Conservation (phyloP, 1,140 invertebrate species). For the Coptotermes formosanus region DNA sequence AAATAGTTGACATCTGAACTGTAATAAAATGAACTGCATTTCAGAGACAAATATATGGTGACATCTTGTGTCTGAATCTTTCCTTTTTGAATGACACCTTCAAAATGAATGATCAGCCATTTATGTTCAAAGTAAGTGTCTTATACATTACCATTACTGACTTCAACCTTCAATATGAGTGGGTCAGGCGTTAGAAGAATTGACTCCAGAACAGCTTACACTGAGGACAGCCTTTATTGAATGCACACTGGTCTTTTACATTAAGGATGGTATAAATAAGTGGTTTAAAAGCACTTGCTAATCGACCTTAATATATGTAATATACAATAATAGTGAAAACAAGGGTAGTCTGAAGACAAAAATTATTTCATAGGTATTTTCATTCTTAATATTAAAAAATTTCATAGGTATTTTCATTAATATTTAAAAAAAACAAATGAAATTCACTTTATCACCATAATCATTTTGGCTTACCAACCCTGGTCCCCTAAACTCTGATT, state of each 20-base stretch:
- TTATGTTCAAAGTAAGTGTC: too few relatives aligned
- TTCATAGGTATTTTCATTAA: neutral
- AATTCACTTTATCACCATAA: slow-evolving; percentile 33
- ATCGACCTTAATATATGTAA: slow-evolving; percentile 26
- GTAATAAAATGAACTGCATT: too few relatives aligned
- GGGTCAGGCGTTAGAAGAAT: neutral
- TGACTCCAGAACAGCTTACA: slow-evolving; percentile 16
- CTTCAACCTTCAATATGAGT: too few relatives aligned
- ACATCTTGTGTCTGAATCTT: too few relatives aligned
- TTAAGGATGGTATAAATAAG: slow-evolving; percentile 36
- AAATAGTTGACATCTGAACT: too few relatives aligned
- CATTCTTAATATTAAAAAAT: neutral
- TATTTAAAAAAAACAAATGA: too few relatives aligned
- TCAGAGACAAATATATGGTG: too few relatives aligned
- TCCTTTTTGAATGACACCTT: too few relatives aligned
- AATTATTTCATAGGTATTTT: neutral
- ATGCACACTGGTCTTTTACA: slow-evolving; percentile 37
- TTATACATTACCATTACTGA: too few relatives aligned
- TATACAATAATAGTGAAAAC: slow-evolving; percentile 27
- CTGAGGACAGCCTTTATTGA: slow-evolving; percentile 37
- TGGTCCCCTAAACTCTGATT: slow-evolving; percentile 37
- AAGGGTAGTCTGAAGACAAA: slow-evolving; percentile 29
- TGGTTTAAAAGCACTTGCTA: slow-evolving; percentile 34
- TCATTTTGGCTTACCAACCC: slow-evolving; percentile 37
- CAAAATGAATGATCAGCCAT: too few relatives aligned